These are phyloP conservation scores for Aporrectodea caliginosa DNA, from an alignment of 1,140 invertebrate genomes.

Conservation along the genomic window DNA sequence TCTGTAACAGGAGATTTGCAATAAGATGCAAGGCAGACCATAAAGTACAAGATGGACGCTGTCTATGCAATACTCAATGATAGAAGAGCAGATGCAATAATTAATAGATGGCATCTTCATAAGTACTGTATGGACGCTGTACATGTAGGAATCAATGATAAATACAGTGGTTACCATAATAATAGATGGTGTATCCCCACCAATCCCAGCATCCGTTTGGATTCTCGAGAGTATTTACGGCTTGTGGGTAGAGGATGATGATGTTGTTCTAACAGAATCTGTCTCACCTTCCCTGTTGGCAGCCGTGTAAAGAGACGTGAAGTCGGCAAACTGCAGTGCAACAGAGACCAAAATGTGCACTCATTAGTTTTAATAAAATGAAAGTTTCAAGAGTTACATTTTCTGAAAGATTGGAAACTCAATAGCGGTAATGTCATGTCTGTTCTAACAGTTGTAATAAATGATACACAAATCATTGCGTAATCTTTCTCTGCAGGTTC, in stretches of 20 bases:
- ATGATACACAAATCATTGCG: not conserved
- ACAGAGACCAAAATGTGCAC: constrained; percentile 14
- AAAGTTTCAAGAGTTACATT: not conserved
- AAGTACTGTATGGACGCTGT: no score
- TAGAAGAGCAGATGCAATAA: no score
- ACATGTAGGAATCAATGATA: no score
- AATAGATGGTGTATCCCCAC: constrained; percentile 48
- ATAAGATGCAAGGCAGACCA: no score
- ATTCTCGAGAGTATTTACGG: constrained; percentile 39
- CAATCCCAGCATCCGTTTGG: constrained; percentile 56
- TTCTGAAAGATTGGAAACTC: not conserved
- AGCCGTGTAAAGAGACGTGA: constrained; percentile 55
- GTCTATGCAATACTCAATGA: no score
- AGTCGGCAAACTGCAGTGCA: constrained; percentile 50
- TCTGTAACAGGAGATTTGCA: no score
- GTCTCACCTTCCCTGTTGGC: constrained; percentile 47
- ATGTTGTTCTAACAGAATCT: constrained; percentile 47
- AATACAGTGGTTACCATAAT: constrained; percentile 38
- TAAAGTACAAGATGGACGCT: no score
- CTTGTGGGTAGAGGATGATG: constrained; percentile 56
- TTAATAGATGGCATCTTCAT: no score
- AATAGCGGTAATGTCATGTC: no score
- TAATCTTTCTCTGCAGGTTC: not conserved
- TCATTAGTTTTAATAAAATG: not conserved
- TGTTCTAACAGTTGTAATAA: no score